Conservation (phyloP, 2,113 vertebrate genomes). For the Takifugu bimaculatus region DNA sequence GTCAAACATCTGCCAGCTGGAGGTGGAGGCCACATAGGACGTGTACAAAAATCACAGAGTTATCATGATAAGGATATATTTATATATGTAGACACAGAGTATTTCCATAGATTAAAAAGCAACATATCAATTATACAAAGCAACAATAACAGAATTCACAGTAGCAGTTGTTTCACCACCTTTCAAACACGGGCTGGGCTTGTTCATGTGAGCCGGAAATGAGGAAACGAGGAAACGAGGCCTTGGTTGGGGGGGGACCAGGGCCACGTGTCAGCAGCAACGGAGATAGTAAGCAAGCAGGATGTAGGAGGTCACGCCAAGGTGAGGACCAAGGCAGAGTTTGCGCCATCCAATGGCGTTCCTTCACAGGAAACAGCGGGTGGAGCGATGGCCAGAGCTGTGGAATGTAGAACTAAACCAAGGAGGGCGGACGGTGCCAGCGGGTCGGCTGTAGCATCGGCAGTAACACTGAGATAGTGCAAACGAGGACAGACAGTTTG, state of each 20-base stretch:
- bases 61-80: constrained; percentile 74
- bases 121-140: constrained; percentile 71
- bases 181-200: too few species aligned
- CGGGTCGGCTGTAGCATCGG: constrained; percentile 81
- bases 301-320: too few species aligned
- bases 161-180: constrained; percentile 74
- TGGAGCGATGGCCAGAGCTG: constrained; percentile 26
- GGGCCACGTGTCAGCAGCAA: too few species aligned
- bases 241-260: too few species aligned
- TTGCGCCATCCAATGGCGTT: too few species aligned
- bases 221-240: too few species aligned
- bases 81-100: constrained; percentile 70
- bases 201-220: too few species aligned
- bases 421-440: constrained; percentile 59
- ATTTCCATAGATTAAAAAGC: constrained; percentile 75
- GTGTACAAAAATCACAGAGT: constrained; percentile 73
- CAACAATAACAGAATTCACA: constrained; percentile 71
- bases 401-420: constrained; percentile 53
- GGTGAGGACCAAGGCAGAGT: constrained; percentile 1
- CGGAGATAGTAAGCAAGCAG: too few species aligned
- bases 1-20: constrained; percentile 29
- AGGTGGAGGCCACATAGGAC: constrained; percentile 56
- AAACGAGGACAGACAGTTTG: constrained; percentile 87
- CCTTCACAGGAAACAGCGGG: not conserved
- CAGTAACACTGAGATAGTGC: constrained; percentile 99